Percentiles rank a stretch among this genome's conserved stretches.
Conservation (phyloP, 2,888 invertebrate species). For the Myathropa florea region DNA sequence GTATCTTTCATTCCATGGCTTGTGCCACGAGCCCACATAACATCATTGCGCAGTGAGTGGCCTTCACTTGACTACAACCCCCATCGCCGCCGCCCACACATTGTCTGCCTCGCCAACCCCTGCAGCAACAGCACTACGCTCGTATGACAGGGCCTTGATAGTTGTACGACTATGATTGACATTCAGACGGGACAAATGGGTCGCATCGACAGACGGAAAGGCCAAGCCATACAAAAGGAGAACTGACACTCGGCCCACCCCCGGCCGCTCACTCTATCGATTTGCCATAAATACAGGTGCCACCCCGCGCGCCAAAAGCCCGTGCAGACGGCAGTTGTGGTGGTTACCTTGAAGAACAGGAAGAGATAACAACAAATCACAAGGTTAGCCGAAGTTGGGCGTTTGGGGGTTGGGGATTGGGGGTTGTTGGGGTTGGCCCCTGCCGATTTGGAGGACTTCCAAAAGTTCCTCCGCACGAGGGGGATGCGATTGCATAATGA, state of each 20-base stretch:
- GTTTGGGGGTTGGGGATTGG: background rate
- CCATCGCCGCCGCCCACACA: background rate
- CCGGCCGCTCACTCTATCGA: constrained; percentile 43
- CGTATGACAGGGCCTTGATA: constrained; percentile 36
- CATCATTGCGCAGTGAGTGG: constrained; percentile 61
- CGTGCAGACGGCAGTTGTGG: background rate
- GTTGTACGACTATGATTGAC: constrained; percentile 48
- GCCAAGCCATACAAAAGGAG: constrained; percentile 43
- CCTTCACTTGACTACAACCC: constrained; percentile 51
- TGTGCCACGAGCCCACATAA: constrained; percentile 43
- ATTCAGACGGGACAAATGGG: constrained; percentile 58
- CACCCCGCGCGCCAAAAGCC: constrained; percentile 11
- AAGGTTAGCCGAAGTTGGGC: constrained; percentile 51
- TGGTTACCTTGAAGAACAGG: constrained; percentile 56
- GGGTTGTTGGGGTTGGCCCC: background rate
- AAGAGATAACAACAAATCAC: constrained; percentile 62
- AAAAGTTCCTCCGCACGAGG: constrained; percentile 22
- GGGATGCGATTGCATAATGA: constrained; percentile 49
- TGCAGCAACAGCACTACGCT: background rate
- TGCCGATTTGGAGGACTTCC: constrained; percentile 50
- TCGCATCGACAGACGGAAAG: constrained; percentile 19
- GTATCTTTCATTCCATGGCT: background rate
- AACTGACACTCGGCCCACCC: background rate
- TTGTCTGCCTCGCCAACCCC: background rate
- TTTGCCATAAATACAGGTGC: constrained; percentile 61